phyloP scores from a whole-genome alignment of 2,797 vertebrate genomes.

The Vespertilio murinus region DNA sequence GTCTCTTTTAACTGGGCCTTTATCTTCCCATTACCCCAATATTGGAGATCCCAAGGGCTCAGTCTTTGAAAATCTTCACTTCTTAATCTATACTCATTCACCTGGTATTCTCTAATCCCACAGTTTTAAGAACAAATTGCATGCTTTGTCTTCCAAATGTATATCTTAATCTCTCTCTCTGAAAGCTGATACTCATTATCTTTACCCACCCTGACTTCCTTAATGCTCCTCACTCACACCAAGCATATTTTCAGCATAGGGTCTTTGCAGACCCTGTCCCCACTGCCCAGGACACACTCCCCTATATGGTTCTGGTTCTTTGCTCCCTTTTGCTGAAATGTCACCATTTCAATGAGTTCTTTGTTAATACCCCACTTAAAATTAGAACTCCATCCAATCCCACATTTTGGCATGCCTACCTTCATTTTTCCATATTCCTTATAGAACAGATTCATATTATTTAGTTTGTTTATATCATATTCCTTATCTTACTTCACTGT shows the following conservation, averaged over 20 bases:
- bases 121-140: neutral
- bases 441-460: too few relatives aligned
- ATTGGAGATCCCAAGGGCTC: neutral
- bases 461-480: neutral
- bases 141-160: neutral
- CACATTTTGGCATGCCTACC: neutral
- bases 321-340: neutral
- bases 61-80: neutral
- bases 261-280: fast-evolving
- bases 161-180: neutral
- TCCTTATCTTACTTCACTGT: neutral
- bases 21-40: neutral
- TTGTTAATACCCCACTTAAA: neutral
- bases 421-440: neutral
- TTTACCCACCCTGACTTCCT: neutral
- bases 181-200: fast-evolving
- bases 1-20: neutral
- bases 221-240: neutral
- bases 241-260: neutral
- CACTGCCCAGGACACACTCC: neutral
- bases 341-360: neutral
- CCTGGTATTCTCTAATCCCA: neutral
- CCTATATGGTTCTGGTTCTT: fast-evolving
- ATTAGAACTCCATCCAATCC: neutral
- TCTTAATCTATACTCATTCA: neutral